Evolutionary conservation across 2,797 vertebrate species (phyloP).

Genomic region (Triplophysa bombifrons): DNA sequence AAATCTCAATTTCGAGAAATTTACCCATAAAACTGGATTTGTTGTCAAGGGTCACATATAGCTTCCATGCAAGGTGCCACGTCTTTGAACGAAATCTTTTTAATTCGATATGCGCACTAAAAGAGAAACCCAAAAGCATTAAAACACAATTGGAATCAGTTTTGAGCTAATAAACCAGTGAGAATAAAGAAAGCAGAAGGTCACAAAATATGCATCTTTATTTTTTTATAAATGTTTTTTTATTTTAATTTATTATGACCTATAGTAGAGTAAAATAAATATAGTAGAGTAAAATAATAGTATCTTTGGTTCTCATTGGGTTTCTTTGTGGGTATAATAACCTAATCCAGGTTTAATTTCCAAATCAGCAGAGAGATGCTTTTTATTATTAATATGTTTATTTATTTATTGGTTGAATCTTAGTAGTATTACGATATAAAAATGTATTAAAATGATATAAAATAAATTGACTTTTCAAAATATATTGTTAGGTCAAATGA

Average conservation of each 20-base stretch:
- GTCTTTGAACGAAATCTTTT: slow-evolving; percentile 62
- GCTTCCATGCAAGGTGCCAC: slow-evolving; percentile 56
- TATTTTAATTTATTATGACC: not conserved
- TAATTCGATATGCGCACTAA: slow-evolving; percentile 58
- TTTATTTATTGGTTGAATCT: not conserved
- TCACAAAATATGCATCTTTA: not conserved
- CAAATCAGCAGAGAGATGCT: not conserved
- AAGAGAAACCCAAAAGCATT: slow-evolving; percentile 61
- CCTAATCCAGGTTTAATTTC: not conserved
- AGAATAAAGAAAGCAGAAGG: not conserved
- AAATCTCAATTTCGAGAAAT: too few relatives aligned
- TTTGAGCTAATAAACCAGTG: not conserved
- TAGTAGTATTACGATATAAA: not conserved
- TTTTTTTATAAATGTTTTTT: not conserved
- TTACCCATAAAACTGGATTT: too few relatives aligned
- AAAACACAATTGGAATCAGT: slow-evolving; percentile 56
- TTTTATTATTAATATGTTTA: not conserved
- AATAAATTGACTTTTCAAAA: too few relatives aligned
- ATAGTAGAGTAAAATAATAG: not conserved
- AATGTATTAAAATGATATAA: not conserved
- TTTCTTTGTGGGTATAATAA: too few relatives aligned
- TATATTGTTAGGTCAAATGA: not conserved
- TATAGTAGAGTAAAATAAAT: not conserved
- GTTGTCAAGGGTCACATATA: not conserved
- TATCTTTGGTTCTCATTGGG: not conserved